A percentile compares a stretch with the other conserved stretches of the same genome.
These are phyloP conservation scores for Perodicticus potto DNA, from an alignment of 2,797 vertebrate species.

Conservation along the genomic window DNA sequence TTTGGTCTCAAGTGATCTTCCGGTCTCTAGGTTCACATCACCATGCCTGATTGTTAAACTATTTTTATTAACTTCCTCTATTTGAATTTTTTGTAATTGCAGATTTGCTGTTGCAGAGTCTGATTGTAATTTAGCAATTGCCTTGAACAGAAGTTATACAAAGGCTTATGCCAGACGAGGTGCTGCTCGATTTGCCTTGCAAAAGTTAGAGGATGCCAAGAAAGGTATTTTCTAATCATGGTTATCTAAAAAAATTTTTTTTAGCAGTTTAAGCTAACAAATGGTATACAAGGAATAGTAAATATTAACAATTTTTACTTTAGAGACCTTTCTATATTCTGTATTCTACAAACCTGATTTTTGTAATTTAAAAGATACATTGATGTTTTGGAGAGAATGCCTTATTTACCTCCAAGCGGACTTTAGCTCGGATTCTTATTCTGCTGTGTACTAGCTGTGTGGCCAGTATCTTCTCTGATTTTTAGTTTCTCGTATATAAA, in stretches of 20 bases:
- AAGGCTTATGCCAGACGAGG: slow-evolving; percentile 95
- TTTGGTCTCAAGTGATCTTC: background rate
- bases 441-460: background rate
- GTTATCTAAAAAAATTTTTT: background rate
- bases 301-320: background rate
- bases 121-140: slow-evolving; percentile 96
- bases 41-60: background rate
- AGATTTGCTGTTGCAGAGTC: slow-evolving; percentile 97
- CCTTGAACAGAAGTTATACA: slow-evolving; percentile 92
- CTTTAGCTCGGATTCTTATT: background rate
- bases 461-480: background rate
- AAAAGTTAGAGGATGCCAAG: slow-evolving; percentile 92
- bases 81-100: slow-evolving; percentile 33
- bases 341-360: slow-evolving; percentile 41
- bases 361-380: background rate
- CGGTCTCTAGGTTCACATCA: background rate
- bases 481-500: slow-evolving; percentile 9
- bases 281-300: background rate
- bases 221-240: slow-evolving; percentile 88
- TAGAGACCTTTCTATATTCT: background rate
- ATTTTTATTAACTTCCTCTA: slow-evolving; percentile 53
- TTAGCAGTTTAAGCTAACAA: slow-evolving; percentile 5
- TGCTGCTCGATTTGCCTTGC: slow-evolving; percentile 91
- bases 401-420: background rate
- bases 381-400: slow-evolving; percentile 30